Base-by-base conservation (phyloP, 2,113 vertebrate genomes). In the Cyphomyrus plagiostoma region DNA sequence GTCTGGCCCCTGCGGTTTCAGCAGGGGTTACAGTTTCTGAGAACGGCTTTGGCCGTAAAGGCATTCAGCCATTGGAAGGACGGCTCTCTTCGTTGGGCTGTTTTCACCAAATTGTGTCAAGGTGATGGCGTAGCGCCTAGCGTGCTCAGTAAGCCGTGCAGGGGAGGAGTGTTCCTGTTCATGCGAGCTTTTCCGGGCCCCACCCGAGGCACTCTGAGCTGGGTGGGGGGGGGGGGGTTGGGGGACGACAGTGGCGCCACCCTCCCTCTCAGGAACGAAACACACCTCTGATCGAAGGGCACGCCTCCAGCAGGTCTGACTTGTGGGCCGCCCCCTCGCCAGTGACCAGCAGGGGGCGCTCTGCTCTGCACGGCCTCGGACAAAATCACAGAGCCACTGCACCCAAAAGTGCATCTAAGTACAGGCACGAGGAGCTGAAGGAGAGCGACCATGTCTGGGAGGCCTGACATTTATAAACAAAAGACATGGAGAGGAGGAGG, bases 61-160 rank as follows among this genome's bases (percentile, higher is more conserved):
- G 45, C 84, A 50, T 86, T 17, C 48, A n/a, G 8, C 26, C 45
- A 85, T 39, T 53, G 17, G n/a, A 30, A 58, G 49, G 49, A 39
- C 15, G 9, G 49, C 58, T 48, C 45, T 30, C 53, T 88, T 45
- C 49, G 42, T 39, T 42, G 39, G 48, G 13, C 30, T 42, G 9
- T 19, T 39, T 86, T 50, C 83, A 86, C 83, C 10, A 26, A 49
- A 86, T n/a, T 86, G 83, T 48, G 48, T 86, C 83, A 86, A 86
- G 83, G 46, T 49, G 46, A 50, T 46, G 23, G n/a, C 46, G 83
- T 50, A 49, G 83, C 4, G 45, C 45, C 83, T 86, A 26, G 23
- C 45, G n/a, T 48, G 45, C 6, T 50, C 46, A 86, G 13, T 56
- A 39, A 87, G 9, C 30, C 8, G 10, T 35, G 50, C 52, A 39